Conservation (phyloP, 2,797 vertebrate species). For the Zonotrichia albicollis region DNA sequence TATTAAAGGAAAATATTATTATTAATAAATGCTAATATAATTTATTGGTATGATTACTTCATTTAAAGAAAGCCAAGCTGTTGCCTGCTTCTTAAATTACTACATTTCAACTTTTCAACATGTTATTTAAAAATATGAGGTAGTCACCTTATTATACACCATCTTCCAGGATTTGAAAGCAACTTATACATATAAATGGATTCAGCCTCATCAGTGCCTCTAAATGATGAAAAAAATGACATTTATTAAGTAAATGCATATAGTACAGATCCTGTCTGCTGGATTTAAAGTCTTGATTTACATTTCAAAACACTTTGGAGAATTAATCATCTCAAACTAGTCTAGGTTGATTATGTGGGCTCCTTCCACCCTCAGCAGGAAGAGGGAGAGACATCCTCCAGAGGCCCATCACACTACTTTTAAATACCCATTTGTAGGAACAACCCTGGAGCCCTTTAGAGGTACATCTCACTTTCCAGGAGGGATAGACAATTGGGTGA, state of each 20-base stretch:
- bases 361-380: background rate
- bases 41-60: background rate
- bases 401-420: background rate
- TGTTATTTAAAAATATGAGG: slow-evolving; percentile 11
- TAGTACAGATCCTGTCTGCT: background rate
- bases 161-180: background rate
- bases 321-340: slow-evolving; percentile 18
- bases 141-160: slow-evolving; percentile 14
- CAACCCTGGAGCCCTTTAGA: background rate
- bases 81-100: background rate
- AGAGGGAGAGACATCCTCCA: background rate
- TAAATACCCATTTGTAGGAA: background rate
- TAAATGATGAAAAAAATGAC: background rate
- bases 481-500: background rate
- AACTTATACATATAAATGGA: background rate
- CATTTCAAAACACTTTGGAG: slow-evolving; percentile 38
- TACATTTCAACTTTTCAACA: background rate
- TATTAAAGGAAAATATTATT: background rate
- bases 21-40: background rate
- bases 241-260: slow-evolving; percentile 28
- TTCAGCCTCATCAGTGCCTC: slow-evolving; percentile 32
- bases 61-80: slow-evolving; percentile 18
- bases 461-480: background rate
- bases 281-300: slow-evolving; percentile 43
- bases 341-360: background rate